A percentile compares a stretch with the other conserved stretches of the same genome.
Evolutionary conservation across 1,140 invertebrate genomes (phyloP).

Genomic region (Nylanderia fulva): DNA sequence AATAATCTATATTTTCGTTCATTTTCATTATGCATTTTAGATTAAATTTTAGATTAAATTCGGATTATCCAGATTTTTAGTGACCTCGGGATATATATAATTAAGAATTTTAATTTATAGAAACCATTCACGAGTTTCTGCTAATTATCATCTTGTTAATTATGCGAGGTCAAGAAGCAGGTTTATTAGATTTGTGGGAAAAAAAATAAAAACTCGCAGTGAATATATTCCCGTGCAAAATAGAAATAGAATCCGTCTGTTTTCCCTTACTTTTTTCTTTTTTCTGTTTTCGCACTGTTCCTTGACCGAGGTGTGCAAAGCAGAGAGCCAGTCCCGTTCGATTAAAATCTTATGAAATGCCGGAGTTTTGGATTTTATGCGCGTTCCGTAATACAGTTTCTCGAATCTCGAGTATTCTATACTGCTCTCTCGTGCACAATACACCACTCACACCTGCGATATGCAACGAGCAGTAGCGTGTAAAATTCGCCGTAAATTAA

Average conservation of each 20-base stretch:
- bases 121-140: background rate
- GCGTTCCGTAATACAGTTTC: constrained; percentile 45
- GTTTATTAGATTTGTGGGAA: background rate
- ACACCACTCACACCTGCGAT: background rate
- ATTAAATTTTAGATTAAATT: constrained; percentile 5
- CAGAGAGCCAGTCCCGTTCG: background rate
- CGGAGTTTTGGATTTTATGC: constrained; percentile 9
- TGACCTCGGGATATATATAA: background rate
- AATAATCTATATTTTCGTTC: background rate
- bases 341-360: constrained; percentile 40
- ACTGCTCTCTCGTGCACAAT: background rate
- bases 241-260: background rate
- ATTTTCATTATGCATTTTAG: background rate
- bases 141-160: constrained; percentile 48
- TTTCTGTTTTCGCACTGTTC: too few relatives aligned
- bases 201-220: background rate
- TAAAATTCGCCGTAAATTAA: constrained; percentile 65
- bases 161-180: constrained; percentile 1
- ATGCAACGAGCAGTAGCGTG: background rate
- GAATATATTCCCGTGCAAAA: background rate
- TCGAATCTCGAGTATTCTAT: constrained; percentile 3
- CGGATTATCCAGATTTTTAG: constrained; percentile 11
- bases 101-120: constrained; percentile 29
- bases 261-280: too few relatives aligned
- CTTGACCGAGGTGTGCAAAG: background rate